Conservation (phyloP, 2,888 invertebrate species). For the Dinocampus coccinellae region DNA sequence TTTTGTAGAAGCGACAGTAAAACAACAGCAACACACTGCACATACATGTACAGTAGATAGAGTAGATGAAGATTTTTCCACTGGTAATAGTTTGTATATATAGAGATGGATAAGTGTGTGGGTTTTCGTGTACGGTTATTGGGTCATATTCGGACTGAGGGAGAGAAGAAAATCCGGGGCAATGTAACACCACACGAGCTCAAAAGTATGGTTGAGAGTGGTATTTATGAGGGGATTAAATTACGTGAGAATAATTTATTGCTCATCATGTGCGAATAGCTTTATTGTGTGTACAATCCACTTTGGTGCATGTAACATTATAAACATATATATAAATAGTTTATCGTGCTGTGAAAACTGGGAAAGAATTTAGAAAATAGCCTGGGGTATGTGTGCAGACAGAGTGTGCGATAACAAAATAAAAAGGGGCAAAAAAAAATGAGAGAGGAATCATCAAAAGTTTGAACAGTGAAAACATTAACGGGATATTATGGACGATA, state of each 20-base stretch:
- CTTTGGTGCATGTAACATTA: not conserved
- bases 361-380: not conserved
- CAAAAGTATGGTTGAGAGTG: slow-evolving; percentile 7
- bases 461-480: not conserved
- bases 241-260: slow-evolving; percentile 50
- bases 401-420: not conserved
- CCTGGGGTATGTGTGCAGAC: not conserved
- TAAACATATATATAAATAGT: not conserved
- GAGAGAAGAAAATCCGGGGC: slow-evolving; percentile 19
- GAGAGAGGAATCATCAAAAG: not conserved
- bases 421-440: not conserved
- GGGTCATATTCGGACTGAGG: slow-evolving; percentile 32
- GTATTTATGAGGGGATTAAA: slow-evolving; percentile 50
- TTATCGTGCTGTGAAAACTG: no score
- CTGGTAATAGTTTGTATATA: slow-evolving; percentile 22
- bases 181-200: slow-evolving; percentile 1
- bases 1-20: slow-evolving; percentile 37
- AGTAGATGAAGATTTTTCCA: slow-evolving; percentile 22
- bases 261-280: slow-evolving; percentile 44
- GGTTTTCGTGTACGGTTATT: slow-evolving; percentile 22
- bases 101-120: no score
- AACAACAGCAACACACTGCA: no score
- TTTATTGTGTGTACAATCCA: not conserved
- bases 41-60: not conserved
- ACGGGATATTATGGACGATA: no score